Evolutionary conservation across 2,797 vertebrate species (phyloP).

Genomic region (Argentina silus): DNA sequence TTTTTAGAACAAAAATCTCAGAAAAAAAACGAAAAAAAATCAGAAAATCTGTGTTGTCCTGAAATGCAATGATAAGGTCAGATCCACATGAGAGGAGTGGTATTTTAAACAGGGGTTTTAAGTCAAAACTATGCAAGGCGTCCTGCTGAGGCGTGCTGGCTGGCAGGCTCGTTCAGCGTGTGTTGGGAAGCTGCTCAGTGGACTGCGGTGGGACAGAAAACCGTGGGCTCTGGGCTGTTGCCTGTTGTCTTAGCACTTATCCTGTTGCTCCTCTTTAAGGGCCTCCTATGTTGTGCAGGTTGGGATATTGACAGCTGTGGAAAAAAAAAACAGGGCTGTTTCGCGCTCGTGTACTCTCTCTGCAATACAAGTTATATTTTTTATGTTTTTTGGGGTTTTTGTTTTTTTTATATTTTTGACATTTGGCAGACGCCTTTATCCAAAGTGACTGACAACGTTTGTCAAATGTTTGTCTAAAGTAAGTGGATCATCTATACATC

Average conservation of each 20-base stretch:
- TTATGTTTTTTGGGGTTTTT: no score
- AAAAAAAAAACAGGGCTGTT: neutral
- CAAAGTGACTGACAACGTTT: no score
- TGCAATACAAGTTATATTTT: no score
- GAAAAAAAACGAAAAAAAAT: neutral
- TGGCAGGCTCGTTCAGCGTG: constrained; percentile 4
- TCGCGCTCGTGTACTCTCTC: no score
- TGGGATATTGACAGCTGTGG: neutral
- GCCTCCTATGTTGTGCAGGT: constrained; percentile 28
- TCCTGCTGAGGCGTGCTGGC: constrained; percentile 11
- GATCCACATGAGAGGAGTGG: constrained; percentile 39
- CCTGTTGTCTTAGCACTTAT: constrained; percentile 28
- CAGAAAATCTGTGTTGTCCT: constrained; percentile 17
- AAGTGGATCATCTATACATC: no score
- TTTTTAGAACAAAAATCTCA: neutral
- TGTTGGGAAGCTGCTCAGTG: constrained; percentile 32
- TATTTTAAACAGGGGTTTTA: constrained; percentile 34
- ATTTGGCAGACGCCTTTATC: no score
- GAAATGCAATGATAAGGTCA: constrained; percentile 30
- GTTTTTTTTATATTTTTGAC: no score
- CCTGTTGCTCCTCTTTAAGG: constrained; percentile 33
- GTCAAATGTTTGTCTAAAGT: no score
- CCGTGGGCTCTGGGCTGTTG: constrained; percentile 27
- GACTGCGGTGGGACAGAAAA: constrained; percentile 47
- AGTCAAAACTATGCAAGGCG: constrained; percentile 44